phyloP scores from a whole-genome alignment of 2,888 invertebrate species.

The Abrostola triplasia region DNA sequence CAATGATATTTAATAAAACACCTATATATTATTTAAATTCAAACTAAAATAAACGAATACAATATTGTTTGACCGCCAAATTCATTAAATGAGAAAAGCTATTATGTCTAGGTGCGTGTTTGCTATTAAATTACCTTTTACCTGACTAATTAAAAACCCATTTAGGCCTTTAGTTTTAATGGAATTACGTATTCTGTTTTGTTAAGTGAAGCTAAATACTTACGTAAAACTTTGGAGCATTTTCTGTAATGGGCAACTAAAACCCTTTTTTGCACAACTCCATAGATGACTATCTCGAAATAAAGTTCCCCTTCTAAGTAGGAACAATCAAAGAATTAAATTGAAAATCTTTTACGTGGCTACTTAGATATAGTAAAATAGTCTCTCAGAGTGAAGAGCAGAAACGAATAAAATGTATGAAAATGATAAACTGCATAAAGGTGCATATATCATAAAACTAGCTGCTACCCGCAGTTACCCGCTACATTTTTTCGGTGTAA shows the following conservation, averaged over 20 bases:
- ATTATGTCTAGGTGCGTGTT: constrained; percentile 34
- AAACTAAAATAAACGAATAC: constrained; percentile 18
- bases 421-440: too few relatives aligned
- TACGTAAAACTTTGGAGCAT: constrained; percentile 13
- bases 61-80: constrained; percentile 21
- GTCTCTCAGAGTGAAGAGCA: too few relatives aligned
- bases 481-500: too few relatives aligned
- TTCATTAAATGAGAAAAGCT: constrained; percentile 39
- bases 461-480: too few relatives aligned
- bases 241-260: constrained; percentile 6
- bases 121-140: constrained; percentile 47
- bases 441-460: too few relatives aligned
- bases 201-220: constrained; percentile 20
- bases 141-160: constrained; percentile 49
- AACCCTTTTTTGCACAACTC: constrained; percentile 3
- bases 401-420: too few relatives aligned
- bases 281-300: too few relatives aligned
- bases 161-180: constrained; percentile 38
- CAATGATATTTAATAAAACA: constrained; percentile 21
- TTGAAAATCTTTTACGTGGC: too few relatives aligned
- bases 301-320: too few relatives aligned
- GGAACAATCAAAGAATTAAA: too few relatives aligned
- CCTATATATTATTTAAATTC: constrained; percentile 15
- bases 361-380: too few relatives aligned
- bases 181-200: constrained; percentile 30